Conservation (phyloP, 2,888 invertebrate species). For the Caenorhabditis sp. region DNA sequence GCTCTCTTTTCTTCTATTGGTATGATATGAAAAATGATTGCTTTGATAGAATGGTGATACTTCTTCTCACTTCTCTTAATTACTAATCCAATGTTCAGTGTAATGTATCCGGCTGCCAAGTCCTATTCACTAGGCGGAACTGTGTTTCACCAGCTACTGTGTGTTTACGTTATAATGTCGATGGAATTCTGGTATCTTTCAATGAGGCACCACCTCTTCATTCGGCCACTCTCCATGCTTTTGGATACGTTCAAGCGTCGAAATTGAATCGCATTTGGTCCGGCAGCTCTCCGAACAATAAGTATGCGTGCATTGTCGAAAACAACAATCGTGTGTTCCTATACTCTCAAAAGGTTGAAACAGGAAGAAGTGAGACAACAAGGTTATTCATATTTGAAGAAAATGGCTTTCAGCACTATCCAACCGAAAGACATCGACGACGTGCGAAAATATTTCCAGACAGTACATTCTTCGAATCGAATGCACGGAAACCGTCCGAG, state of each 20-base stretch:
- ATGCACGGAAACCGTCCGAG: slow-evolving; percentile 27
- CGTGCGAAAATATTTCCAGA: slow-evolving; percentile 51
- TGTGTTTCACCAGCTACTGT: slow-evolving; percentile 43
- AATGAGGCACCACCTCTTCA: slow-evolving; percentile 36
- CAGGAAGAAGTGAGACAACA: slow-evolving; percentile 48
- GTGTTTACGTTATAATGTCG: slow-evolving; percentile 69
- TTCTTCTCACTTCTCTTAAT: not conserved
- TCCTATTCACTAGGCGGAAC: slow-evolving; percentile 61
- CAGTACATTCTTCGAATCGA: slow-evolving; percentile 58
- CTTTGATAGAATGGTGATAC: slow-evolving; percentile 17
- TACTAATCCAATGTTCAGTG: no score
- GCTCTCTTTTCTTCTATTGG: slow-evolving; percentile 24
- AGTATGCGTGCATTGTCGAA: slow-evolving; percentile 72
- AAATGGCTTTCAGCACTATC: slow-evolving; percentile 45
- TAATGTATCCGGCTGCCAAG: slow-evolving; percentile 66
- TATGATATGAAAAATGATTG: slow-evolving; percentile 1
- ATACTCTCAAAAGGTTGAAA: slow-evolving; percentile 70
- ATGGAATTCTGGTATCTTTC: slow-evolving; percentile 70
- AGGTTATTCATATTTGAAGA: not conserved
- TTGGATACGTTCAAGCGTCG: slow-evolving; percentile 74
- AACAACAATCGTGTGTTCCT: slow-evolving; percentile 70
- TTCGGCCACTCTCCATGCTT: slow-evolving; percentile 68
- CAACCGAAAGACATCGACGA: slow-evolving; percentile 62
- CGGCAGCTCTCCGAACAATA: slow-evolving; percentile 65
- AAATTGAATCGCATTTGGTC: slow-evolving; percentile 63